Conservation (phyloP, 2,888 invertebrate genomes). For the Tachina lurida region DNA sequence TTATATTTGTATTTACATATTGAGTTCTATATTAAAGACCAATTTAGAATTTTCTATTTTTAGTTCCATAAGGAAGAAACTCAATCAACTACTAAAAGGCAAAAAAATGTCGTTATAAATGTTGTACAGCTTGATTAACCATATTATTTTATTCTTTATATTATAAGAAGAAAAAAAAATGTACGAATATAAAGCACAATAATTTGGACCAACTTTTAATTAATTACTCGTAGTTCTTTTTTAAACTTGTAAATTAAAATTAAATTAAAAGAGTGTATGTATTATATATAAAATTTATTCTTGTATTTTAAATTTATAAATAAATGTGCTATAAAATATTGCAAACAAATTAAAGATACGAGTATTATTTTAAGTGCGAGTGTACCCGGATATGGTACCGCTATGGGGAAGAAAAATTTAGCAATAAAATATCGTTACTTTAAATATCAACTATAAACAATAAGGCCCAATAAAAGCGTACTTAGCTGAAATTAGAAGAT, state of each 20-base stretch:
- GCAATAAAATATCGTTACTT: too few species aligned
- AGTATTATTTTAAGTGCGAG: not conserved
- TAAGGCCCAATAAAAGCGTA: too few species aligned
- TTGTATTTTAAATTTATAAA: slow-evolving; percentile 5
- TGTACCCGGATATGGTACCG: too few species aligned
- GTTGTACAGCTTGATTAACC: not conserved
- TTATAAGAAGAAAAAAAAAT: not conserved
- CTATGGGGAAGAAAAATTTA: too few species aligned
- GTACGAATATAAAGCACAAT: not conserved
- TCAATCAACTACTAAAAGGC: not conserved
- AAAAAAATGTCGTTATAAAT: not conserved
- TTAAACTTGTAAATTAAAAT: not conserved
- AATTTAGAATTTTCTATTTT: not conserved
- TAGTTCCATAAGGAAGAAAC: not conserved
- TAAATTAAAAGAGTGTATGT: not conserved
- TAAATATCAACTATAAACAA: too few species aligned
- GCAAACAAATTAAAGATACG: not conserved
- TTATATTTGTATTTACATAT: too few species aligned
- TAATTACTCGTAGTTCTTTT: not conserved
- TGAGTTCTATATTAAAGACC: too few species aligned
- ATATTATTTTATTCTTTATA: not conserved
- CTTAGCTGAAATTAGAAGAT: too few species aligned
- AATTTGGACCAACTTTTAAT: slow-evolving; percentile 24
- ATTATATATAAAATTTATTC: slow-evolving; percentile 6
- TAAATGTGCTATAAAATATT: slow-evolving; percentile 20